A percentile compares a stretch with the other conserved stretches of the same genome.
phyloP scores from a whole-genome alignment of 2,888 invertebrate genomes.

The Oligia strigilis region DNA sequence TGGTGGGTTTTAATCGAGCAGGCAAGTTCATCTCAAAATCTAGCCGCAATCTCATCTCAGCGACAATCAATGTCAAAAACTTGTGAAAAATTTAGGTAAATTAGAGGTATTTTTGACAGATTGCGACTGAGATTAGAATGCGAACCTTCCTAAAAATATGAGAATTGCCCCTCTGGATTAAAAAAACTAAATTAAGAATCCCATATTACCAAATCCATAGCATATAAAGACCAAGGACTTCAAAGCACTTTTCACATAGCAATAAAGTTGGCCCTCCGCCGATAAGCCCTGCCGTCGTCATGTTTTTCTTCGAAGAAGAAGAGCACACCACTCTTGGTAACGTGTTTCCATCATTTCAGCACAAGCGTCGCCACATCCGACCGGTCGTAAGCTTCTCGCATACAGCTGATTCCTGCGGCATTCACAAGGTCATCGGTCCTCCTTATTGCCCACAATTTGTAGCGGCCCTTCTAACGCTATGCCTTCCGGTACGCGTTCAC shows the following conservation, averaged over 20 bases:
- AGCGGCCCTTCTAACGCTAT: background rate
- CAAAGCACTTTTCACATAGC: background rate
- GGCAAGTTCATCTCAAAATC: background rate
- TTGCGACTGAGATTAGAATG: too few relatives aligned
- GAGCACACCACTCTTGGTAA: background rate
- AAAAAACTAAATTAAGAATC: background rate
- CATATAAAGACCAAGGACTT: background rate
- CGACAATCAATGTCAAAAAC: too few relatives aligned
- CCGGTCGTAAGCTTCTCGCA: background rate
- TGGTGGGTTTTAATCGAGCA: slow-evolving; percentile 1
- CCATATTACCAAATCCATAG: background rate
- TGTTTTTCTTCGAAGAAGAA: background rate
- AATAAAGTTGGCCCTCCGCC: background rate
- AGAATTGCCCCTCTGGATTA: too few relatives aligned
- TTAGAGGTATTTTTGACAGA: too few relatives aligned
- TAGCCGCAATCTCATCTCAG: too few relatives aligned
- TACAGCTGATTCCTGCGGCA: background rate
- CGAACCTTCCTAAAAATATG: too few relatives aligned
- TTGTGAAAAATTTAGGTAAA: too few relatives aligned
- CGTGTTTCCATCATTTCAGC: background rate
- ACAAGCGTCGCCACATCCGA: background rate
- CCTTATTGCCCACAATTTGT: background rate
- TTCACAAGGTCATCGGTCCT: background rate
- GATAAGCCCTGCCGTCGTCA: background rate
- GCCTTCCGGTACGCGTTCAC: background rate